Conservation (phyloP, 2,888 invertebrate species). For the Euclidia mi region DNA sequence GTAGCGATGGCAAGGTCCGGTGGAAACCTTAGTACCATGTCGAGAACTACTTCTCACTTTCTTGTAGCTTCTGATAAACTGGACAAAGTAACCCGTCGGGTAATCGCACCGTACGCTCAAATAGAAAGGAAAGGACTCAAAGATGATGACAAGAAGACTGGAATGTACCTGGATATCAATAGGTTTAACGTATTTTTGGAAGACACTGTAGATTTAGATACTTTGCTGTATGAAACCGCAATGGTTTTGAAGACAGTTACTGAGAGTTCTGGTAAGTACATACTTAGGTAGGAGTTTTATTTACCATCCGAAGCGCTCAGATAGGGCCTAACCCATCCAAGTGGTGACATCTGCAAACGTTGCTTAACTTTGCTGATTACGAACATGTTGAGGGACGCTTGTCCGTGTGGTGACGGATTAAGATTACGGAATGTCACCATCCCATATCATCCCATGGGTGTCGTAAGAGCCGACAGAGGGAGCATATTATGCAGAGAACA, state of each 20-base stretch:
- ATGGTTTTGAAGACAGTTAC: conserved; percentile 89
- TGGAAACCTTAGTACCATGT: conserved; percentile 39
- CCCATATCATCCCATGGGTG: too few relatives aligned
- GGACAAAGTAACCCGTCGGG: conserved; percentile 89
- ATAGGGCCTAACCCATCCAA: too few relatives aligned
- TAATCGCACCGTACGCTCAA: conserved; percentile 90
- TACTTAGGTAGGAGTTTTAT: too few relatives aligned
- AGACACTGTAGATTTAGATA: conserved; percentile 89
- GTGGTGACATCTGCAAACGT: too few relatives aligned
- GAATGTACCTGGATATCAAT: conserved; percentile 79
- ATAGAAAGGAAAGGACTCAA: conserved; percentile 81
- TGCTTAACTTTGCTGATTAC: too few relatives aligned
- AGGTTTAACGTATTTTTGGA: conserved; percentile 87
- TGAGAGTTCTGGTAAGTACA: conserved; percentile 87
- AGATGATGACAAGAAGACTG: conserved; percentile 73
- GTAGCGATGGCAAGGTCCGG: conserved; percentile 22
- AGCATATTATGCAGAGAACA: too few relatives aligned
- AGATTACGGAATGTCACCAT: too few relatives aligned
- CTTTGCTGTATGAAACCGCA: conserved; percentile 89
- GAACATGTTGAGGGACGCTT: too few relatives aligned
- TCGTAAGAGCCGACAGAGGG: too few relatives aligned
- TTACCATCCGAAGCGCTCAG: too few relatives aligned
- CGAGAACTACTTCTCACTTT: conserved; percentile 80
- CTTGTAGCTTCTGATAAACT: conserved; percentile 81
- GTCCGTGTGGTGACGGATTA: too few relatives aligned